Evolutionary conservation across 2,113 vertebrate species (phyloP), one percentile per base, ranked within the genome.

Genomic region (Serinus canaria): DNA sequence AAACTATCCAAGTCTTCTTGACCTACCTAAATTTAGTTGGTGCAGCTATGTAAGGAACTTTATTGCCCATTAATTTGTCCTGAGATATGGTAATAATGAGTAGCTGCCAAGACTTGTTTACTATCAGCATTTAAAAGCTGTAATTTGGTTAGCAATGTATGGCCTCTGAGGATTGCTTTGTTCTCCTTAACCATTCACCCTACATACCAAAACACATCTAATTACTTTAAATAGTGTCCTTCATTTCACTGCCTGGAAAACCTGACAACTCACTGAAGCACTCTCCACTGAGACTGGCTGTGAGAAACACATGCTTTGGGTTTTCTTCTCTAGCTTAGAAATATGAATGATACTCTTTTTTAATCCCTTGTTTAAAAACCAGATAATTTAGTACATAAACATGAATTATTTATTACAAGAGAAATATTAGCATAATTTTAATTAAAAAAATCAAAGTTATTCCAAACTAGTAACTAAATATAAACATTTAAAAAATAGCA

Each of bases 361-460:
- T 69, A 20, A 43, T 8, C 9, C 3, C 15, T 43, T 63, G 6
- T 68, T 80, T 64, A 70, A 78, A 87, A 89, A 16, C 18, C 23
- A 77, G 10, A 79, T 35, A 2, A 80, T 66, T 75, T 75, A 83
- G 21, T 53, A 82, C 11, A 81, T 47, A 89, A 81, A 7, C 5
- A 72, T 35, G 2, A 88, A 76, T 78, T 88, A 79, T 95, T 96
- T 95, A 92, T 91, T 92, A 74, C 7, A 81, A 92, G 75, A 84
- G 18, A 88, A 83, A 60, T 53, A 75, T 41, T 74, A 75, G n/a
- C 12, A 80, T 17, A 35, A 47, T 66, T 89, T 81, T n/a, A 60
- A 37, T 66, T 66, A 31, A 83, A 86, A 85, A 62, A 81, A 52
- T 49, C 28, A 23, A 76, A 69, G 28, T 62, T 63, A 62, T 55